Conservation (phyloP, 2,113 vertebrate genomes). For the Alaudala cheleensis region DNA sequence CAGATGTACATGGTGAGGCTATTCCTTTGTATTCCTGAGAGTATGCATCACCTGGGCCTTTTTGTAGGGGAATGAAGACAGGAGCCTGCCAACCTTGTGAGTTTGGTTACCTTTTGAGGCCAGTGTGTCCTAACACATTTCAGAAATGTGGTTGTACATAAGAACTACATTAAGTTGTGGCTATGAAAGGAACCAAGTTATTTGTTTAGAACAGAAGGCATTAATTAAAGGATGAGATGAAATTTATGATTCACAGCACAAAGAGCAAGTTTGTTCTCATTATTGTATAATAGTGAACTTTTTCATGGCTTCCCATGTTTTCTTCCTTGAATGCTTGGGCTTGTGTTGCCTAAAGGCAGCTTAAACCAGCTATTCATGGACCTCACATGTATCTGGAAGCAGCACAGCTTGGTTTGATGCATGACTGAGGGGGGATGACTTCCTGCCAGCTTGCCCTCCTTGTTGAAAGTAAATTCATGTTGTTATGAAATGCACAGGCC, state of each 20-base stretch:
- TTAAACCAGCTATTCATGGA: neutral
- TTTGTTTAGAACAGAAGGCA: neutral
- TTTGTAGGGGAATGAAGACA: neutral
- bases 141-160: neutral
- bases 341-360: neutral
- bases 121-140: neutral
- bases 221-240: neutral
- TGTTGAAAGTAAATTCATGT: neutral
- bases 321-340: neutral
- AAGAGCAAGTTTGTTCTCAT: neutral
- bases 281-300: neutral
- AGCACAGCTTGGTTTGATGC: neutral
- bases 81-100: neutral
- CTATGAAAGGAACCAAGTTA: neutral
- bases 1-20: neutral
- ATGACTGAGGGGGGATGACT: accelerated
- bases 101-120: neutral
- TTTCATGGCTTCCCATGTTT: neutral
- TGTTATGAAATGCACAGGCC: neutral
- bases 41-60: neutral
- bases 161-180: neutral
- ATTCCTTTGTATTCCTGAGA: neutral
- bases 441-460: neutral
- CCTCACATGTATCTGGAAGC: neutral
- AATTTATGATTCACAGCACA: neutral